A percentile compares a stretch with the other conserved stretches of the same genome.
phyloP scores from a whole-genome alignment of 2,888 invertebrate species.

The Nomada fabriciana region DNA sequence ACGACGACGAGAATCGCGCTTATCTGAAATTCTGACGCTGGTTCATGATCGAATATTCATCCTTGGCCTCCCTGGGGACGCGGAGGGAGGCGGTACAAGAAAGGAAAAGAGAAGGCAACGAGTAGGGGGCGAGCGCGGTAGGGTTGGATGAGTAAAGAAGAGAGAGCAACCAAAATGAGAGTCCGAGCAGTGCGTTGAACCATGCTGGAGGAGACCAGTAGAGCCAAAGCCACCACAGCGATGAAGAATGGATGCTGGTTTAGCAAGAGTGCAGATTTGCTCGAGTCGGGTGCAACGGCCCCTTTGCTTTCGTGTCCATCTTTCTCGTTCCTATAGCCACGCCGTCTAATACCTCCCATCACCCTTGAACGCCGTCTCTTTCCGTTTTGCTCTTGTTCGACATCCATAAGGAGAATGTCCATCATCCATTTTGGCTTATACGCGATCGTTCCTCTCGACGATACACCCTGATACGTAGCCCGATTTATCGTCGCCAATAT shows the following conservation, averaged over 20 bases:
- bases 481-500: constrained; percentile 21
- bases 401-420: constrained; percentile 77
- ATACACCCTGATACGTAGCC: constrained; percentile 19
- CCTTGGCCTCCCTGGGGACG: constrained; percentile 50
- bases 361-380: constrained; percentile 62
- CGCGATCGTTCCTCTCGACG: constrained; percentile 68
- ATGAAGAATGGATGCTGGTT: constrained; percentile 83
- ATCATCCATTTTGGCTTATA: constrained; percentile 76
- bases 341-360: constrained; percentile 74
- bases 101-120: constrained; percentile 45
- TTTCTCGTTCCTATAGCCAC: constrained; percentile 79
- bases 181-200: constrained; percentile 66
- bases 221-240: constrained; percentile 74
- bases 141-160: constrained; percentile 51
- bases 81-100: constrained; percentile 29
- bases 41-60: constrained; percentile 72
- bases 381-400: constrained; percentile 78
- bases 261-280: constrained; percentile 82
- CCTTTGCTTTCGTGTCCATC: constrained; percentile 76
- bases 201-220: constrained; percentile 66
- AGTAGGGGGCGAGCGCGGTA: background rate
- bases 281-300: constrained; percentile 82
- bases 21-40: constrained; percentile 65
- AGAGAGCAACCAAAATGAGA: constrained; percentile 63
- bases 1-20: constrained; percentile 61